Percentiles rank a stretch among this genome's conserved stretches.
Evolutionary conservation across 2,888 invertebrate genomes (phyloP).

Genomic region (Salticus scenicus): DNA sequence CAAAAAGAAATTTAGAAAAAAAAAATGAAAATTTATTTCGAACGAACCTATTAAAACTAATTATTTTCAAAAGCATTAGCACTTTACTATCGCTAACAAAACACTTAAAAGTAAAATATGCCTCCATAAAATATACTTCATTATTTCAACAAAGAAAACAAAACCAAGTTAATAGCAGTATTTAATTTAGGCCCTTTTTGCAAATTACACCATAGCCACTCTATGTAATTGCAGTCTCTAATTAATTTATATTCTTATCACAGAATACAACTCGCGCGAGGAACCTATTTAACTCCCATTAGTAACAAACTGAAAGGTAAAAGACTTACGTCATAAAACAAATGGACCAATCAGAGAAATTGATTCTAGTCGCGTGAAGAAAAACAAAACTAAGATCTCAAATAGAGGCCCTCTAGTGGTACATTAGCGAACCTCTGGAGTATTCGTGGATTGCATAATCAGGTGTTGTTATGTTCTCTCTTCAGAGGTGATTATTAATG

Average conservation of each 20-base stretch:
- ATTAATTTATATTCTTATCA: constrained; percentile 2
- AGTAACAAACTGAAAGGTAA: background rate
- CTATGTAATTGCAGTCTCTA: background rate
- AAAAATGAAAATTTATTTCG: too few relatives aligned
- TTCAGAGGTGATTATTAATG: constrained; percentile 7
- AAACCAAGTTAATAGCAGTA: background rate
- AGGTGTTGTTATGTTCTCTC: background rate
- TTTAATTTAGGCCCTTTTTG: background rate
- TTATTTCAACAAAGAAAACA: background rate
- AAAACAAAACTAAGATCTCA: background rate
- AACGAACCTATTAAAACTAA: too few relatives aligned
- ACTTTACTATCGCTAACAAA: too few relatives aligned
- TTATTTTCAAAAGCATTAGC: too few relatives aligned
- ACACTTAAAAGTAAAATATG: background rate
- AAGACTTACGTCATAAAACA: constrained; percentile 4
- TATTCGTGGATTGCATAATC: background rate
- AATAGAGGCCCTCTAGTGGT: background rate
- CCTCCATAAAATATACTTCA: background rate
- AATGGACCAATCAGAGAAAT: constrained; percentile 13
- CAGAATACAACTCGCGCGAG: background rate
- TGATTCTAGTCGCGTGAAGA: background rate
- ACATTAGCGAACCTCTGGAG: background rate
- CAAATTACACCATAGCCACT: background rate
- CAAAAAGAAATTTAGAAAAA: too few relatives aligned
- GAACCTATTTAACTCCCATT: background rate